phyloP scores from a whole-genome alignment of 2,113 vertebrate species.

The Dermatemys mawii region DNA sequence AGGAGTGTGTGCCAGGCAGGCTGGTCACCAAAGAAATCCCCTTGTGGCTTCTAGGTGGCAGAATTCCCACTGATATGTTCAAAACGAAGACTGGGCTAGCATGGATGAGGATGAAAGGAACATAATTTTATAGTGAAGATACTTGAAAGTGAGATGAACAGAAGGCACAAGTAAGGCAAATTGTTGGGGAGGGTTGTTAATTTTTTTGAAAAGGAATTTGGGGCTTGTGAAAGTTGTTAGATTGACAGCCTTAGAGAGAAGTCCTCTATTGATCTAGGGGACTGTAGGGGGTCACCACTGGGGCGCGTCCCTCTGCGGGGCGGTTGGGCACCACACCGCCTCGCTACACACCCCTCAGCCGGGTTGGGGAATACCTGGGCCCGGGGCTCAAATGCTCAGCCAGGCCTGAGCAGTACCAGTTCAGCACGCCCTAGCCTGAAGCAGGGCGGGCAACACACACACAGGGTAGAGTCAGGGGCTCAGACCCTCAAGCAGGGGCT shows the following conservation, averaged over 20 bases:
- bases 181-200: background rate
- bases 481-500: too few relatives aligned
- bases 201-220: background rate
- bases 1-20: background rate
- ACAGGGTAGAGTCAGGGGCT: too few relatives aligned
- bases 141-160: background rate
- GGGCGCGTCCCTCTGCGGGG: too few relatives aligned
- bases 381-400: too few relatives aligned
- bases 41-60: background rate
- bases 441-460: too few relatives aligned
- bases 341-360: too few relatives aligned
- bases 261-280: background rate
- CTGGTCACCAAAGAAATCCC: background rate
- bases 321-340: too few relatives aligned
- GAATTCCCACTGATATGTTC: background rate
- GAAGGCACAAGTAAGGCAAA: background rate
- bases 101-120: background rate
- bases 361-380: too few relatives aligned
- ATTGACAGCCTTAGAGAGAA: background rate
- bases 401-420: too few relatives aligned
- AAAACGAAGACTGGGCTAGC: background rate
- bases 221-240: background rate
- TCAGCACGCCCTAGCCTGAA: too few relatives aligned
- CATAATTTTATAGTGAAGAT: background rate
- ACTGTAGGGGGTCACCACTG: too few relatives aligned